Evolutionary conservation across 2,797 vertebrate genomes (phyloP), one percentile per base, ranked within the genome.

Genomic region (Thripadectes ignobilis): DNA sequence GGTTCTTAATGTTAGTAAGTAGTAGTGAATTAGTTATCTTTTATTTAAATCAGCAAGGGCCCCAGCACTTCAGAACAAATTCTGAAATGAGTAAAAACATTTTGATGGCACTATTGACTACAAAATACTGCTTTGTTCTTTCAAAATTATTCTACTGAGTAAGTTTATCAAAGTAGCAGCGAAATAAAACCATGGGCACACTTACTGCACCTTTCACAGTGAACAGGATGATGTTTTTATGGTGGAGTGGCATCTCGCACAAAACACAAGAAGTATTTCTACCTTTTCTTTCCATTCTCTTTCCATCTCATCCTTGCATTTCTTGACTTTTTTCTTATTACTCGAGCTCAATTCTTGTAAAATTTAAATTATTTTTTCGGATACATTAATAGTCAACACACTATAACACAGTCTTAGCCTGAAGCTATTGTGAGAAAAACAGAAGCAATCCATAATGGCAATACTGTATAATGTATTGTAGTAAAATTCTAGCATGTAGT

Each of bases 311-410:
- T 94, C 66, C 14, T 71, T n/a, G 17, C 95, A 89, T 88, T 83
- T 96, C 87, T 39, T 96, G 85, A 77, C 13, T 55, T 93, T 96
- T 96, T 97, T 85, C 94, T 97, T 46, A 75, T 48, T 24, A 75
- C 79, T 2, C 65, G 79, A 55, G 72, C 58, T 91, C 91, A 85
- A 79, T 85, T 57, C 52, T 71, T 89, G 85, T 97, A 95, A 66
- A 98, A 98, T 75, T 95, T 97, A 46, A 49, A 17, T 30, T 90
- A 71, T 98, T 98, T 90, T 98, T 98, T 97, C 97, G 97, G 73
- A 81, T 96, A 55, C 98, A 98, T 73, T 98, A 98, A 93, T 98
- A 98, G 65, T 98, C 98, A 14, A 98, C 97, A 82, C 98, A 22
- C 98, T 90, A 98, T 98, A 38, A 82, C 43, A 98, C 96, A 2